Percentiles rank a stretch among this genome's conserved stretches.
These are phyloP conservation scores for Daphoenositta chrysoptera DNA, from an alignment of 2,113 vertebrate species.

Conservation along the genomic window DNA sequence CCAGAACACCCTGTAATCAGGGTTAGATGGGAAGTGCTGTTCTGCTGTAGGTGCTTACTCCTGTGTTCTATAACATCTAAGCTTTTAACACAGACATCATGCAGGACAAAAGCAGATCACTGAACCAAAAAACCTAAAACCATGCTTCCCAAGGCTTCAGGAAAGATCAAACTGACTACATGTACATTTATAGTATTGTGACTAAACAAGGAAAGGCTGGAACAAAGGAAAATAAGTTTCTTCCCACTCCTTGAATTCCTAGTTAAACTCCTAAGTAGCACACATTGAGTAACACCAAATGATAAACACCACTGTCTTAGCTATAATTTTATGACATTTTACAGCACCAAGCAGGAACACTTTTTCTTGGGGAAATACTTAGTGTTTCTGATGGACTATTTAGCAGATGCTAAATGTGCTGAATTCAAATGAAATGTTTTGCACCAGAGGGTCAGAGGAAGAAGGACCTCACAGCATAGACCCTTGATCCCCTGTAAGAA, in stretches of 20 bases:
- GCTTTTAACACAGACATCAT: neutral
- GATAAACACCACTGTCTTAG: neutral
- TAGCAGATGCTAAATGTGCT: neutral
- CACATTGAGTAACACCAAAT: neutral
- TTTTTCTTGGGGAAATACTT: neutral
- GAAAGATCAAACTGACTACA: neutral
- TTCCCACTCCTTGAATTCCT: neutral
- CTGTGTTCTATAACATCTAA: neutral
- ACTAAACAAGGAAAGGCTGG: neutral
- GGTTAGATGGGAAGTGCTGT: accelerated
- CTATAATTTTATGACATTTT: neutral
- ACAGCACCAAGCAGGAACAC: neutral
- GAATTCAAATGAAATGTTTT: neutral
- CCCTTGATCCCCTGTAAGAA: neutral
- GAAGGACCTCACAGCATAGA: neutral
- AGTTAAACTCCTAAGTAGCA: neutral
- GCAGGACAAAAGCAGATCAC: neutral
- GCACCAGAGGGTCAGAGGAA: neutral
- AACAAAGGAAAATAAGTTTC: neutral
- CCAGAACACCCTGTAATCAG: neutral
- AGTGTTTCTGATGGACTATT: neutral
- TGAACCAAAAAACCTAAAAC: neutral
- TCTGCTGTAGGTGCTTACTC: neutral
- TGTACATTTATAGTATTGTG: neutral
- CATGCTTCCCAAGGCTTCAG: neutral